Evolutionary conservation across 2,113 vertebrate genomes (phyloP), one percentile per base, ranked within the genome.

Genomic region (Actenoides lindsayi): DNA sequence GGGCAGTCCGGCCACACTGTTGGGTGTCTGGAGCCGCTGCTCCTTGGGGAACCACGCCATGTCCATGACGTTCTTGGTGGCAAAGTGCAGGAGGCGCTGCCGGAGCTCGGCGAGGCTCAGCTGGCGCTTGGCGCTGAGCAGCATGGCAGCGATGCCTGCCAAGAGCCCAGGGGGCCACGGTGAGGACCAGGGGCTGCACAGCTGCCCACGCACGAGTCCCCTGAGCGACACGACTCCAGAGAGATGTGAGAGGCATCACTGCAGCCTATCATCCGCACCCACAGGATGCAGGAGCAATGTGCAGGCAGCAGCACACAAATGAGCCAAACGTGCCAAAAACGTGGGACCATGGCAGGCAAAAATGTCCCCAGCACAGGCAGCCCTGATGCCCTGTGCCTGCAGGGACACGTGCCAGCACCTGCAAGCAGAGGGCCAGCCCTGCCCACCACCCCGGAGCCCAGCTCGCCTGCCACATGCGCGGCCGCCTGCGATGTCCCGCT

Each of bases 401-500:
- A 56, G 23, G 53, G 63, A 76, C 19, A 15, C 1, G 0, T 44
- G 37, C 21, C 71, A 39, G 27, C 18, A 5, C 2, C 71, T 63
- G 51, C 41, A 11, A 70, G 75, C 0, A 4, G 2, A 88, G 19
- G 13, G 7, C 44, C 69, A 31, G 23, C 54, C 85, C 82, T 31
- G 31, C 78, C 65, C 1, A 7, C 8, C 74, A 14, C 28, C 41
- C 59, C 0, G 1, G 4, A 23, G 20, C 63, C 24, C 28, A 14
- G 53, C 97, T 97, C 78, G 95, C 99, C 99, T 69, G 99, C 98
- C n/a, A 98, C 98, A 0, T 99, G 99, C 0, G 99, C 98, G 0
- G 99, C 99, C 3, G 99, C 99, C 96, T 99, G 99, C 1, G 99
- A 99, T 0, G 99, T 99, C 44, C 99, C 99, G 1, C 99, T 99